These are phyloP conservation scores for Pyrgilauda ruficollis DNA, from an alignment of 2,113 vertebrate species.

Conservation along the genomic window DNA sequence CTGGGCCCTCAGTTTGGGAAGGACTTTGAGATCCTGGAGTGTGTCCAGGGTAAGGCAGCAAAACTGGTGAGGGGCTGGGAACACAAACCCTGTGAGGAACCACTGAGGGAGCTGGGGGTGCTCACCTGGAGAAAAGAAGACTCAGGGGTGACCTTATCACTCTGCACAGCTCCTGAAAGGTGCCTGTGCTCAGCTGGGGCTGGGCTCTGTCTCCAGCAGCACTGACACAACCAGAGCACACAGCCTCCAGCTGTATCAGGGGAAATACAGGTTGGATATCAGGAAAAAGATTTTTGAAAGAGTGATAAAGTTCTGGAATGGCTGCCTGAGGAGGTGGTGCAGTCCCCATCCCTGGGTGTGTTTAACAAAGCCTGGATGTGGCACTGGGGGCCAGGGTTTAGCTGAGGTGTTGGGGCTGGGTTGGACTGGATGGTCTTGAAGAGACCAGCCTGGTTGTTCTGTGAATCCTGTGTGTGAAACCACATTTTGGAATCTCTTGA, in stretches of 20 bases:
- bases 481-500: neutral
- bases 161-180: neutral
- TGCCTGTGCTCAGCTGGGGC: neutral
- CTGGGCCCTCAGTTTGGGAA: neutral
- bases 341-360: neutral
- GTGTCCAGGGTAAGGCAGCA: neutral
- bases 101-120: neutral
- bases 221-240: neutral
- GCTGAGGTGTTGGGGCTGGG: neutral
- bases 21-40: neutral
- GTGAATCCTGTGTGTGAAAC: neutral
- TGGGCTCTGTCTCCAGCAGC: neutral
- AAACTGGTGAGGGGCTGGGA: neutral
- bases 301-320: neutral
- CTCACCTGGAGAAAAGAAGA: neutral
- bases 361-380: neutral
- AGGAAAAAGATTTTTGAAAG: neutral
- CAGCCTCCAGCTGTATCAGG: neutral
- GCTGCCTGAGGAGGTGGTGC: rapidly evolving
- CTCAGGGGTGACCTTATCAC: neutral
- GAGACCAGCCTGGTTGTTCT: no score
- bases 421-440: neutral
- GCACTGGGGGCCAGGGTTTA: neutral
- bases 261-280: neutral
- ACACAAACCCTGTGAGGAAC: neutral